Evolutionary conservation across 2,113 vertebrate species (phyloP).

Genomic region (Oreotrochilus melanogaster): DNA sequence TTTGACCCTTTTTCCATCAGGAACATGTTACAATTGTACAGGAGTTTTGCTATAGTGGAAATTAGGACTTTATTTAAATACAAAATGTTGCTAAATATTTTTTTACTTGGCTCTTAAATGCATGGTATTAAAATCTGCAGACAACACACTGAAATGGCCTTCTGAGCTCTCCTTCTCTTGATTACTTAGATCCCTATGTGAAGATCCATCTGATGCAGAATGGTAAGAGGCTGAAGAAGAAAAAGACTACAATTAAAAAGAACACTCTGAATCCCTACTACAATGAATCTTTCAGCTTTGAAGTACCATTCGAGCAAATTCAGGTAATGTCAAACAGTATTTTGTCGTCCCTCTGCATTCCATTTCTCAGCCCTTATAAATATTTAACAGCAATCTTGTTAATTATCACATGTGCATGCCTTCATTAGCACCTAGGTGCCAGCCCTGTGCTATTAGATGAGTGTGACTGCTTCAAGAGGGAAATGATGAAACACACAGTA

Average conservation of each 20-base stretch:
- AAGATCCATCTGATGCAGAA: constrained; percentile 99
- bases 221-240: constrained; percentile 98
- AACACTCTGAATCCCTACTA: constrained; percentile 99
- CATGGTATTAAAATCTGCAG: background rate
- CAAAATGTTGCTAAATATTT: background rate
- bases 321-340: constrained; percentile 85
- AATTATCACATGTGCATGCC: constrained; percentile 40
- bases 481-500: constrained; percentile 36
- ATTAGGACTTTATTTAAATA: background rate
- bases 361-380: constrained; percentile 47
- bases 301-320: constrained; percentile 99
- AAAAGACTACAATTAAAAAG: constrained; percentile 99
- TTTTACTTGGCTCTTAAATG: background rate
- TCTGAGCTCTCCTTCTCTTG: constrained; percentile 13
- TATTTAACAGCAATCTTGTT: constrained; percentile 48
- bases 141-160: background rate
- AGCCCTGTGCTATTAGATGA: constrained; percentile 23
- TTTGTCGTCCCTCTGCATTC: constrained; percentile 44
- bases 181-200: constrained; percentile 92
- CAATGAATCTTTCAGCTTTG: constrained; percentile 99
- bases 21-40: background rate
- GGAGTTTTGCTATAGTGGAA: background rate
- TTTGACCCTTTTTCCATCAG: background rate
- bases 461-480: constrained; percentile 53
- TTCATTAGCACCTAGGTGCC: constrained; percentile 64